Conservation (phyloP, 2,888 invertebrate species). For the Drosophila subsilvestris region DNA sequence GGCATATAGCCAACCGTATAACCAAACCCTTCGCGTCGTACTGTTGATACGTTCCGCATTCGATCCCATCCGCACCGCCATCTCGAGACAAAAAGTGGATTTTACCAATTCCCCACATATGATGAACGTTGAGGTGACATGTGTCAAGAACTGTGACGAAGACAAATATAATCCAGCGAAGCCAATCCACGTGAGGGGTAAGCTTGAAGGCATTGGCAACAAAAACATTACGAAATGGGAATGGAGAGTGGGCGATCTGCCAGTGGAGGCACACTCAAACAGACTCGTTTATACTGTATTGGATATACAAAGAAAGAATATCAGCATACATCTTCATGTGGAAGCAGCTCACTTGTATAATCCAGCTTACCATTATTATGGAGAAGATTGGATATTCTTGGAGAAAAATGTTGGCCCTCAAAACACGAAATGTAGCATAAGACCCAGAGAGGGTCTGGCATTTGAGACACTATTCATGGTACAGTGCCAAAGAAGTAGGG, state of each 20-base stretch:
- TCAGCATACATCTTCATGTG: conserved; percentile 30
- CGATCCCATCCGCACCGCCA: conserved; percentile 43
- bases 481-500: conserved; percentile 25
- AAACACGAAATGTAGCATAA: conserved; percentile 26
- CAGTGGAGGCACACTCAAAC: conserved; percentile 12
- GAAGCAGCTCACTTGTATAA: conserved; percentile 18
- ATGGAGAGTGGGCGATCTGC: conserved; percentile 21
- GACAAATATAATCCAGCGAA: conserved; percentile 25
- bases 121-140: conserved; percentile 37
- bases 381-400: conserved; percentile 24
- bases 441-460: conserved; percentile 23
- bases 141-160: conserved; percentile 42
- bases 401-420: conserved; percentile 41
- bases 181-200: conserved; percentile 42
- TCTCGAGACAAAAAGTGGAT: conserved; percentile 28
- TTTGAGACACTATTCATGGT: conserved; percentile 37
- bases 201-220: conserved; percentile 24
- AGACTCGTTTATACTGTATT: conserved; percentile 31
- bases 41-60: conserved; percentile 36
- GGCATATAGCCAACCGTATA: conserved; percentile 43
- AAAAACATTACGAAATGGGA: conserved; percentile 41
- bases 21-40: conserved; percentile 29
- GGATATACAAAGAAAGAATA: background rate
- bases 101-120: conserved; percentile 30
- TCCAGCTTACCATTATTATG: conserved; percentile 17